Evolutionary conservation across 1,140 invertebrate species (phyloP), one percentile per base, ranked within the genome.

Genomic region (Cephus cinctus): DNA sequence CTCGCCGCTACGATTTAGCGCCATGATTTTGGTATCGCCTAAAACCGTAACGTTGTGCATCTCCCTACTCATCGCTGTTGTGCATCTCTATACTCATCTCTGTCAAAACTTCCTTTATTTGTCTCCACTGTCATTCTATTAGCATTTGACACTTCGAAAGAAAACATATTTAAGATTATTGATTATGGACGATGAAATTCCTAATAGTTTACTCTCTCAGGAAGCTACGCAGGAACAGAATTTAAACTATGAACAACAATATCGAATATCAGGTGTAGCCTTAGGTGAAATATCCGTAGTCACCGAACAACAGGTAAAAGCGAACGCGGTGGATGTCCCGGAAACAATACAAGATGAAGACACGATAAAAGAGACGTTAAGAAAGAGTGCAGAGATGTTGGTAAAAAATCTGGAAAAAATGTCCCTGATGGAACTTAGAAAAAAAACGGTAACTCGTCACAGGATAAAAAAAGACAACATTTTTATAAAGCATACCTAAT

Each of bases 391-490:
- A 1, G 8, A 36, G 3, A 27, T 16, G 2, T 49, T 50, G 2
- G 43, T 44, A 9, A 34, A 40, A 15, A 56, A 56, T 45, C 15
- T 56, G 11, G 20, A 45, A 0, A 46, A 47, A 16, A 22, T 54
- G n/a, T 49, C 43, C 14, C 49, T 45, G 8, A 21, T 41, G 9
- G 20, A 39, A 23, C 22, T 20, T 23, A 36, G 12, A n/a, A 3
- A 5, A 4, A 31, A 5, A 9, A 18, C 20, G 35, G 14, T 12
- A 21, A 23, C 23, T 12, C 2, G 3, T 3, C 19, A 9, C 6
- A 43, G 40, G 9, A 35, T 25, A 5, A 47, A 22, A 31, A 25
- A 44, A n/a, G 30, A 39, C 20, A 21, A 14, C 39, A 22, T 31
- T 43, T 45, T 9, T 43, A 27, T n/a, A 34, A 43, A 47, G n/a